A percentile compares a stretch with the other conserved stretches of the same genome.
These are phyloP conservation scores for Urocolius indicus DNA, from an alignment of 2,113 vertebrate genomes.

Conservation along the genomic window DNA sequence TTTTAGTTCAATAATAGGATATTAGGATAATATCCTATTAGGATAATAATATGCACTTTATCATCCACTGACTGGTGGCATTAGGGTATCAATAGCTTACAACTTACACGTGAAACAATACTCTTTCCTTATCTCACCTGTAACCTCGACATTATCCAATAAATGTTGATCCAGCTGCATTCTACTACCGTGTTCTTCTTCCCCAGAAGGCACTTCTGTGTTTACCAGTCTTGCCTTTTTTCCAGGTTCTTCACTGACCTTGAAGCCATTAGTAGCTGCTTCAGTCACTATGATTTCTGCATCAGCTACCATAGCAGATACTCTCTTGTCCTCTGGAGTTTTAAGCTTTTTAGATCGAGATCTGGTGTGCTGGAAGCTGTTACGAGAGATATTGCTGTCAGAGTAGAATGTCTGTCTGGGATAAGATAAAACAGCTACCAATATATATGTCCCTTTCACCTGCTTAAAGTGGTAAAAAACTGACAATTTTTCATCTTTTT, in stretches of 20 bases:
- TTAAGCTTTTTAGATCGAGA: slow-evolving; percentile 90
- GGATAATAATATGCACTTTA: slow-evolving; percentile 10
- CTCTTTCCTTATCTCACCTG: slow-evolving; percentile 83
- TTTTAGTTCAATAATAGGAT: too few species aligned
- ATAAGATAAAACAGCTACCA: slow-evolving; percentile 70
- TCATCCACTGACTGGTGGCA: slow-evolving; percentile 69
- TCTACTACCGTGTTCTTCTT: slow-evolving; percentile 64
- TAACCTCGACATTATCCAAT: slow-evolving; percentile 77
- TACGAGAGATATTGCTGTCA: slow-evolving; percentile 74
- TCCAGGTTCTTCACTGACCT: slow-evolving; percentile 68
- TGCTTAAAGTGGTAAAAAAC: slow-evolving; percentile 54
- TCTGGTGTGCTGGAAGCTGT: slow-evolving; percentile 80
- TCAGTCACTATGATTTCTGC: slow-evolving; percentile 57
- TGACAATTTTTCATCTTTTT: slow-evolving; percentile 63
- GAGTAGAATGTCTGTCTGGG: slow-evolving; percentile 54
- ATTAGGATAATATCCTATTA: too few species aligned
- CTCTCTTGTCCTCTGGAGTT: slow-evolving; percentile 79
- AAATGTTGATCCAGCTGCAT: slow-evolving; percentile 79
- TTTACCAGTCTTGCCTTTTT: slow-evolving; percentile 66
- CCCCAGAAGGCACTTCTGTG: slow-evolving; percentile 48
- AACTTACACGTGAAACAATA: slow-evolving; percentile 74
- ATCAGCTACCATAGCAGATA: slow-evolving; percentile 65
- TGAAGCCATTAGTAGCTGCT: slow-evolving; percentile 59
- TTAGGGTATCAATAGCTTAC: slow-evolving; percentile 57
- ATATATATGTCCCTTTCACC: slow-evolving; percentile 59